Conservation (phyloP, 2,113 vertebrate species). For the Strix aluco region DNA sequence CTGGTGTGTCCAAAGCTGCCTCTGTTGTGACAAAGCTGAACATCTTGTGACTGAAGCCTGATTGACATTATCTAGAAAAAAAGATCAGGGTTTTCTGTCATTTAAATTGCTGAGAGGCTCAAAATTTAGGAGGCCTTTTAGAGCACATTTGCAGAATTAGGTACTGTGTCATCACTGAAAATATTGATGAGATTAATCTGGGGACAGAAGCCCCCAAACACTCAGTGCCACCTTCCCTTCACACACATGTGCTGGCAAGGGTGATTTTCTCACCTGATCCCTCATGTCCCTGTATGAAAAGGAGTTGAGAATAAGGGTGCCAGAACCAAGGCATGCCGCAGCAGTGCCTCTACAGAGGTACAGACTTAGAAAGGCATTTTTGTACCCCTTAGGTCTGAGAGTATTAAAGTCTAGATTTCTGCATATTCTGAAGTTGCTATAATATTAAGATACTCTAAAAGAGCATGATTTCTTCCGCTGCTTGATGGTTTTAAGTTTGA, state of each 20-base stretch:
- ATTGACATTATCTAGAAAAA: background rate
- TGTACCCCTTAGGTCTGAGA: background rate
- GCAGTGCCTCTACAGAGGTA: background rate
- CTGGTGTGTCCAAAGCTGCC: background rate
- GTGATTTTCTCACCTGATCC: background rate
- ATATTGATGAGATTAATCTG: background rate
- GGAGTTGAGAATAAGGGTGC: background rate
- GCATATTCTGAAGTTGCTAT: background rate
- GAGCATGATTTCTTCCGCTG: background rate
- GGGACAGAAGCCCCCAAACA: background rate
- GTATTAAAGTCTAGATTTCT: background rate
- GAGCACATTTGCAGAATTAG: background rate
- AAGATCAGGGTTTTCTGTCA: background rate
- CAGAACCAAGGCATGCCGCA: background rate
- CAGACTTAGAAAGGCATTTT: background rate
- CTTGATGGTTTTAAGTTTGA: background rate
- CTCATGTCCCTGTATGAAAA: background rate
- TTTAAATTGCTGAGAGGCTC: background rate
- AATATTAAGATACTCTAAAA: background rate
- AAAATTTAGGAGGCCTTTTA: background rate
- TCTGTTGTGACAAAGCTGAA: background rate
- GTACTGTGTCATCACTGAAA: background rate
- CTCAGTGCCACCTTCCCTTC: background rate
- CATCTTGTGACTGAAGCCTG: background rate
- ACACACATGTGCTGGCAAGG: accelerated